Percentiles rank a stretch among this genome's conserved stretches.
phyloP scores from a whole-genome alignment of 2,113 vertebrate species.

The Alligator mississippiensis region DNA sequence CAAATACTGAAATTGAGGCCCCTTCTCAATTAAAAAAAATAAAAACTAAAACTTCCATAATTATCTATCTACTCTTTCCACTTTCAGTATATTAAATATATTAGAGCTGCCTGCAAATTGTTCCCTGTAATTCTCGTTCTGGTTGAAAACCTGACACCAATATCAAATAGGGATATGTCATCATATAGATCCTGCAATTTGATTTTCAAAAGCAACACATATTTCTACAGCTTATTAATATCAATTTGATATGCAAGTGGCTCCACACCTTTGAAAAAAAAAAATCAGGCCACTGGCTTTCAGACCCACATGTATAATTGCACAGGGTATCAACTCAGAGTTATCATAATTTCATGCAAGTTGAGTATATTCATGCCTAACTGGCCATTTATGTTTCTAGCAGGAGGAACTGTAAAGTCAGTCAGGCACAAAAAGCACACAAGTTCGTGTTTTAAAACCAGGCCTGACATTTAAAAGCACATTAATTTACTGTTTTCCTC shows the following conservation, averaged over 20 bases:
- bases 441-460: neutral
- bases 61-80: conserved; percentile 41
- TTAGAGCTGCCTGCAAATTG: neutral
- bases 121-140: conserved; percentile 29
- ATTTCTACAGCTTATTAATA: neutral
- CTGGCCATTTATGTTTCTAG: neutral
- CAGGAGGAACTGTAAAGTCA: neutral
- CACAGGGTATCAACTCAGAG: neutral
- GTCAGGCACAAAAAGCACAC: neutral
- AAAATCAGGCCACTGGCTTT: neutral
- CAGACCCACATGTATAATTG: neutral
- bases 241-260: neutral
- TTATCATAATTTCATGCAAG: neutral
- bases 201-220: neutral
- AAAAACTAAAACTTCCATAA: conserved; percentile 24
- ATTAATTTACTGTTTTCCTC: neutral
- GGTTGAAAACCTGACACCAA: conserved; percentile 10
- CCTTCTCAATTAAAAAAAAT: neutral
- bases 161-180: neutral
- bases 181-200: neutral
- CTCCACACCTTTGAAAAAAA: neutral
- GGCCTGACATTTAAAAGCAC: neutral
- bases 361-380: accelerated
- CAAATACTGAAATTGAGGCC: conserved; percentile 11
- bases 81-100: conserved; percentile 31